Evolutionary conservation across 2,888 invertebrate species (phyloP).

Genomic region (Oscheius onirici): DNA sequence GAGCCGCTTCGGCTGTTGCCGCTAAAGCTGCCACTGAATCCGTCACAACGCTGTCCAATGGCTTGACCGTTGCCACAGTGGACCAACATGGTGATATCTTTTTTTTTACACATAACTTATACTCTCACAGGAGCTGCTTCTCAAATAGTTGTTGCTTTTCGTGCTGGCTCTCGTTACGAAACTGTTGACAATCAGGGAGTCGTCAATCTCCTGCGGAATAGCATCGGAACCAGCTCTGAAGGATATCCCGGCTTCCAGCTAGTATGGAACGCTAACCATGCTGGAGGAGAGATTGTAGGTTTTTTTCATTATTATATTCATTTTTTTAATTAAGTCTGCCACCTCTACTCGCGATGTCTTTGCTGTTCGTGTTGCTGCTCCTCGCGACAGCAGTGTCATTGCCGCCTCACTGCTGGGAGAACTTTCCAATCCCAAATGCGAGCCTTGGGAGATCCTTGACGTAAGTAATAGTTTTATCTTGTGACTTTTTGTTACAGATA

Average conservation of each 20-base stretch:
- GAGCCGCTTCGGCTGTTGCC: slow-evolving; percentile 26
- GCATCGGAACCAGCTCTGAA: slow-evolving; percentile 78
- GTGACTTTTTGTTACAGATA: background rate
- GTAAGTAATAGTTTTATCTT: slow-evolving; percentile 8
- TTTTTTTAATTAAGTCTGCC: slow-evolving; percentile 41
- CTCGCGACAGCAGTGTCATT: slow-evolving; percentile 56
- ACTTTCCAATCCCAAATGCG: slow-evolving; percentile 81
- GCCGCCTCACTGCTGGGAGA: slow-evolving; percentile 71
- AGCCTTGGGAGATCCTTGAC: slow-evolving; percentile 89
- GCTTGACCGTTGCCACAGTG: slow-evolving; percentile 30
- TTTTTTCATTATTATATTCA: background rate
- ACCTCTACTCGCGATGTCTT: slow-evolving; percentile 61
- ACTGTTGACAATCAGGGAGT: slow-evolving; percentile 82
- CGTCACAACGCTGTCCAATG: slow-evolving; percentile 17
- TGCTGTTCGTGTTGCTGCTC: slow-evolving; percentile 50
- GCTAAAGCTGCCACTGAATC: slow-evolving; percentile 19
- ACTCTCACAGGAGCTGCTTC: slow-evolving; percentile 72
- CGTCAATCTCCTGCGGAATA: slow-evolving; percentile 83
- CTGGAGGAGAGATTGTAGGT: slow-evolving; percentile 55
- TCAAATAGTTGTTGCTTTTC: slow-evolving; percentile 85
- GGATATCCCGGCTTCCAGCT: slow-evolving; percentile 59
- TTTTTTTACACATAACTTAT: background rate
- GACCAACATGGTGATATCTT: slow-evolving; percentile 21
- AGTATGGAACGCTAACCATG: slow-evolving; percentile 62
- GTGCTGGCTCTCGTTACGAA: slow-evolving; percentile 87